Evolutionary conservation across 2,888 invertebrate species (phyloP), one percentile per base, ranked within the genome.

Genomic region (Cheilosia variabilis): DNA sequence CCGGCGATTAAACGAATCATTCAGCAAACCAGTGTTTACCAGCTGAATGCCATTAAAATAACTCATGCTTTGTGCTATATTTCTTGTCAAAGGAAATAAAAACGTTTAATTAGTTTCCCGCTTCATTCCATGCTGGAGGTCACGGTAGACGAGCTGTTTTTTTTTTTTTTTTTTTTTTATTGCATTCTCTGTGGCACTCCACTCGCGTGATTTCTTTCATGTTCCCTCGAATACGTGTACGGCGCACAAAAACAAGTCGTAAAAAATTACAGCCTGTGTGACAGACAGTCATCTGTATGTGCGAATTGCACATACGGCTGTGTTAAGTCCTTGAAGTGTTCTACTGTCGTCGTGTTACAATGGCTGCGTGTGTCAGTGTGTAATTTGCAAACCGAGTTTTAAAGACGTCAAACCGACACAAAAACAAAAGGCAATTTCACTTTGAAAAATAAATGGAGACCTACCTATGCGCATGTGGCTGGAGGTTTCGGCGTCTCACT

Each of bases 101-200:
- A 66, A 19, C 52, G 34, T 62, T 75, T 55, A 63, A 81, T 75
- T 81, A 75, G 68, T 47, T 75, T 63, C 41, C 63, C 50, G 27
- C 71, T 63, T 52, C 5, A 65, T 58, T 62, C 22, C 50, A 47
- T 24, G 45, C 47, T 53, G 41, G 57, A 75, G 75, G 76, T 75
- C 75, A 75, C 43, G 55, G 66, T 31, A 60, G 72, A 66, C 66
- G 63, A 22, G 57, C n/a, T 43, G 27, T 43, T 43, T 69, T 52
- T 15, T 15, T 10, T 52, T 19, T 27, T 27, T 27, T 53, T 47
- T 17, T 13, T 1, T 52, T 24, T 52, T 50, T 66, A 66, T 66
- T 73, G 41, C 55, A 78, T 50, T 77, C 53, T 27, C 22, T 53
- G 62, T 55, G 53, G 53, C 31, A 78, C 55, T 53, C 78, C 41